Conservation (phyloP, 2,113 vertebrate species). For the Reinhardtius hippoglossoides region DNA sequence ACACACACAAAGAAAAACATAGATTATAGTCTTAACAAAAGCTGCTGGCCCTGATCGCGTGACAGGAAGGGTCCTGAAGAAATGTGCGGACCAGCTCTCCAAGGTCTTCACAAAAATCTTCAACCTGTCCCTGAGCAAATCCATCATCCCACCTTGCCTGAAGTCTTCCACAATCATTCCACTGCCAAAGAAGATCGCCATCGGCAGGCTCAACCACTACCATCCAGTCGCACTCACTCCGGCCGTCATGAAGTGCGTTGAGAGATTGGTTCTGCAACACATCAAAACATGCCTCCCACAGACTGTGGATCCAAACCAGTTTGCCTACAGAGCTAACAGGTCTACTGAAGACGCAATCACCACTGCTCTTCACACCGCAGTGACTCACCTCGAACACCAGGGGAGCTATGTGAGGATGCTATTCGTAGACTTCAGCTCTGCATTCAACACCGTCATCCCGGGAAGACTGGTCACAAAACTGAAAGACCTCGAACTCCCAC, state of each 20-base stretch:
- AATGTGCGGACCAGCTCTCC: too few relatives aligned
- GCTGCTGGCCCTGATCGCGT: too few relatives aligned
- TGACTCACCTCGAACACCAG: background rate
- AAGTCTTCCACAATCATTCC: background rate
- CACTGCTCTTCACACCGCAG: background rate
- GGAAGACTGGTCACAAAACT: background rate
- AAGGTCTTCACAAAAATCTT: too few relatives aligned
- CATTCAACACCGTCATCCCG: background rate
- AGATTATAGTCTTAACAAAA: too few relatives aligned
- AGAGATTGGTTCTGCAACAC: background rate
- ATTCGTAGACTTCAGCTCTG: background rate
- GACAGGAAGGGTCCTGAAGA: too few relatives aligned
- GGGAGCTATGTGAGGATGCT: background rate
- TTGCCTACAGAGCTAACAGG: background rate
- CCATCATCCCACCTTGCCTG: too few relatives aligned
- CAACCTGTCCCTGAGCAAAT: background rate
- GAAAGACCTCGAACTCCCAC: background rate
- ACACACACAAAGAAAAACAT: too few relatives aligned
- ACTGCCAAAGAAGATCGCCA: background rate
- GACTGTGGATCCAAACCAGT: too few relatives aligned
- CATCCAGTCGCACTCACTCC: background rate
- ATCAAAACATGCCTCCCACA: background rate
- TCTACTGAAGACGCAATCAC: background rate
- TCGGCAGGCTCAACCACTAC: background rate
- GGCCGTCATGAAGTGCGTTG: background rate